phyloP scores from a whole-genome alignment of 2,888 invertebrate genomes.

The Bruchidius siliquastri region DNA sequence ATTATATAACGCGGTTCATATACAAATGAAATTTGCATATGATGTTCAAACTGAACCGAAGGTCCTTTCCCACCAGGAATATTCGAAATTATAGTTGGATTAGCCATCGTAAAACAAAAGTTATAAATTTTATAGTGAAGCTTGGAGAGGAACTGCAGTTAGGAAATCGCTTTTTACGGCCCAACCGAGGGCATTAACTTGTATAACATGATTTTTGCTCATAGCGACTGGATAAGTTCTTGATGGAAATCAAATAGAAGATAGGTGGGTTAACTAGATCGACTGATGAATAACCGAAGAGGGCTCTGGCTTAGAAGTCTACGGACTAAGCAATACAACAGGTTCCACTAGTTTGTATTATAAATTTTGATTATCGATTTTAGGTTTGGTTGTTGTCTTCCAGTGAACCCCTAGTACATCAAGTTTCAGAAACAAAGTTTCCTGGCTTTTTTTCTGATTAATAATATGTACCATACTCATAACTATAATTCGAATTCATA shows the following conservation, averaged over 20 bases:
- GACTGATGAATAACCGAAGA: no score
- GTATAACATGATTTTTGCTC: background rate
- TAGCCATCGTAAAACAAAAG: background rate
- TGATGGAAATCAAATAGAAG: background rate
- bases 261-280: no score
- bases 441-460: no score
- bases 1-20: background rate
- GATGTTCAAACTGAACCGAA: background rate
- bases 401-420: no score
- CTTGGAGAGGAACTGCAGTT: background rate
- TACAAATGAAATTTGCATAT: slow-evolving; percentile 1
- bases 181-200: background rate
- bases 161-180: background rate
- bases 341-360: no score
- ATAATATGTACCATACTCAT: no score
- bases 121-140: background rate
- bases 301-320: no score
- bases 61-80: background rate
- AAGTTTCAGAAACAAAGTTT: no score
- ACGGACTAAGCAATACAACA: no score
- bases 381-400: no score
- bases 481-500: no score
- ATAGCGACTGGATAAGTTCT: background rate
- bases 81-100: background rate
- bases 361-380: no score